Conservation (phyloP, 2,888 invertebrate genomes). For the Megastigmus dorsalis region DNA sequence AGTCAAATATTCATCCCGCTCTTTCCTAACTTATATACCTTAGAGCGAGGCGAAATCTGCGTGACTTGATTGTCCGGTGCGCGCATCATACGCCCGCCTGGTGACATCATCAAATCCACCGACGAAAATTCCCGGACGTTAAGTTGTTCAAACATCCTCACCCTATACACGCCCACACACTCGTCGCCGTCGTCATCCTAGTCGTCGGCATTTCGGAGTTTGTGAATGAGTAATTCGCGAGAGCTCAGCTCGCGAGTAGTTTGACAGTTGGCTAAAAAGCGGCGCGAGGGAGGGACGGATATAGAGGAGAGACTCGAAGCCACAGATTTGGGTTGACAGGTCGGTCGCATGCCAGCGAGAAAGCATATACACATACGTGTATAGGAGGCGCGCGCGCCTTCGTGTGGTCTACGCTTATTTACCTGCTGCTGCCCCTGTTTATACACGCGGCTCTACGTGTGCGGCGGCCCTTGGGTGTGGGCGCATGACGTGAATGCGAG, state of each 20-base stretch:
- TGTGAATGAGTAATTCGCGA: constrained; percentile 59
- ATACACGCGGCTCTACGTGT: not conserved
- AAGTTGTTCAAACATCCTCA: too few species aligned
- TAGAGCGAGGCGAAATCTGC: not conserved
- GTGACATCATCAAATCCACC: too few species aligned
- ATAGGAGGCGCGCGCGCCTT: not conserved
- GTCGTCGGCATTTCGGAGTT: too few species aligned
- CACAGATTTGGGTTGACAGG: constrained; percentile 20
- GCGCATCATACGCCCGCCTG: not conserved
- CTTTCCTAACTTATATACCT: too few species aligned
- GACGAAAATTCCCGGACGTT: too few species aligned
- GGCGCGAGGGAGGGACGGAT: too few species aligned
- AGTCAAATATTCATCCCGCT: too few species aligned
- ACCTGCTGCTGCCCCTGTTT: not conserved
- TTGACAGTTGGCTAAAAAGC: constrained; percentile 64
- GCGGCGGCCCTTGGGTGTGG: not conserved
- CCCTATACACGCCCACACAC: too few species aligned
- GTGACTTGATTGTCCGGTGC: not conserved
- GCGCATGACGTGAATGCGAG: constrained; percentile 9
- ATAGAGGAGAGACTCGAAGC: too few species aligned
- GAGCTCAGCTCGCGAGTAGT: constrained; percentile 50
- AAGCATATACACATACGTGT: too few species aligned
- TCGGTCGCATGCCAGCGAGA: too few species aligned
- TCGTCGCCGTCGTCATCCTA: too few species aligned
- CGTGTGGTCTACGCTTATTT: constrained; percentile 18